phyloP scores from a whole-genome alignment of 2,113 vertebrate species.

The Octodon degus region DNA sequence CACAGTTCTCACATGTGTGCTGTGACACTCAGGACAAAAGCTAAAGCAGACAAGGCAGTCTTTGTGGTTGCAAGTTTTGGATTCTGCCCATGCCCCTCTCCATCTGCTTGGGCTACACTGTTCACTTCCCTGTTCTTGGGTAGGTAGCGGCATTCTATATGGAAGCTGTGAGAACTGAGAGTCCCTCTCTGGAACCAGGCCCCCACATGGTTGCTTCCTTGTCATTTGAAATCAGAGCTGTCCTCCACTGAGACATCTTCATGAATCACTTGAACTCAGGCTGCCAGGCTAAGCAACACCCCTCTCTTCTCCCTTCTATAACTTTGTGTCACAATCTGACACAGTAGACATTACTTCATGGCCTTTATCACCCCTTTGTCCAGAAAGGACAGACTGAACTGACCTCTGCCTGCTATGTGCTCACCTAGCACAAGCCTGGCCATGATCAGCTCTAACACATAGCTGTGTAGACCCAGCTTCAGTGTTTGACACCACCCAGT shows the following conservation, averaged over 20 bases:
- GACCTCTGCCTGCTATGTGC: background rate
- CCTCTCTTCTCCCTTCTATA: background rate
- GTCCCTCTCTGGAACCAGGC: too few relatives aligned
- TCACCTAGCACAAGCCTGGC: background rate
- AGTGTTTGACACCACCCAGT: background rate
- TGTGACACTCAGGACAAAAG: background rate
- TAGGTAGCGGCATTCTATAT: fast-evolving
- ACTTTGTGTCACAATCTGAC: background rate
- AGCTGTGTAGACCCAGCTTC: background rate
- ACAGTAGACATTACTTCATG: background rate
- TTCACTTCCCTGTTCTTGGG: background rate
- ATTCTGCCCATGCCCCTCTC: background rate
- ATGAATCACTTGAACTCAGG: background rate
- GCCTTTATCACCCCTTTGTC: background rate
- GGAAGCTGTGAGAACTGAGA: fast-evolving
- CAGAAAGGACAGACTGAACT: background rate
- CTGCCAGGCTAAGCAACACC: background rate
- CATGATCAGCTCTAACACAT: background rate
- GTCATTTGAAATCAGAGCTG: background rate
- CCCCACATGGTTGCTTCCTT: background rate
- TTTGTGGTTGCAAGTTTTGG: fast-evolving
- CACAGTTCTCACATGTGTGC: background rate
- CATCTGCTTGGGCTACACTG: background rate
- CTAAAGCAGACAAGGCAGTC: background rate
- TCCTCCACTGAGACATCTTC: background rate